Conservation (phyloP, 1,140 invertebrate species). For the Trachymyrmex septentrionalis region DNA sequence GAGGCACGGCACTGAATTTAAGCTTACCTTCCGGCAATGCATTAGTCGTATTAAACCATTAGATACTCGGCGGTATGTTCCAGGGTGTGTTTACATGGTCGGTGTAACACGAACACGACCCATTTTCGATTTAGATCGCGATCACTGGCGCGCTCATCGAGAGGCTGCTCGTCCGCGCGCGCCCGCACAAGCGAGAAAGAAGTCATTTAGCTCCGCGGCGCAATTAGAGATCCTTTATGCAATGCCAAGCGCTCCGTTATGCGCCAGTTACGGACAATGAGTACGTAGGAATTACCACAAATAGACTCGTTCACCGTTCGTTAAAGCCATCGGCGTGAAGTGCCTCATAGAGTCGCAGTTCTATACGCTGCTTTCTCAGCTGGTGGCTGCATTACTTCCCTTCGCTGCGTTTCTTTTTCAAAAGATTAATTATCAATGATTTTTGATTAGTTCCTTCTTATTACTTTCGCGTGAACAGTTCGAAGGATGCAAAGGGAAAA, state of each 20-base stretch:
- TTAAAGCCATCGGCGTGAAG: constrained; percentile 59
- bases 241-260: constrained; percentile 77
- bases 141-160: constrained; percentile 15
- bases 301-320: constrained; percentile 74
- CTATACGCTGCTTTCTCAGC: constrained; percentile 15
- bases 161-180: not conserved
- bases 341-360: constrained; percentile 10
- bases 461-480: not conserved
- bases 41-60: constrained; percentile 70
- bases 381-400: not conserved
- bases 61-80: constrained; percentile 32
- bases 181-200: constrained; percentile 13
- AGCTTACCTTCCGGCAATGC: constrained; percentile 16
- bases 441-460: too few relatives aligned
- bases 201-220: constrained; percentile 64
- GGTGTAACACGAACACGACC: constrained; percentile 65
- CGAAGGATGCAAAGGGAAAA: not conserved
- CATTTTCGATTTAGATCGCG: constrained; percentile 62
- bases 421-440: not conserved
- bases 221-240: constrained; percentile 78
- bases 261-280: constrained; percentile 78
- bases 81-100: constrained; percentile 60
- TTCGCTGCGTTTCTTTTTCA: not conserved
- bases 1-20: not conserved
- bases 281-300: constrained; percentile 72